These are phyloP conservation scores for Regulus satrapa DNA, from an alignment of 2,113 vertebrate species.

Conservation along the genomic window DNA sequence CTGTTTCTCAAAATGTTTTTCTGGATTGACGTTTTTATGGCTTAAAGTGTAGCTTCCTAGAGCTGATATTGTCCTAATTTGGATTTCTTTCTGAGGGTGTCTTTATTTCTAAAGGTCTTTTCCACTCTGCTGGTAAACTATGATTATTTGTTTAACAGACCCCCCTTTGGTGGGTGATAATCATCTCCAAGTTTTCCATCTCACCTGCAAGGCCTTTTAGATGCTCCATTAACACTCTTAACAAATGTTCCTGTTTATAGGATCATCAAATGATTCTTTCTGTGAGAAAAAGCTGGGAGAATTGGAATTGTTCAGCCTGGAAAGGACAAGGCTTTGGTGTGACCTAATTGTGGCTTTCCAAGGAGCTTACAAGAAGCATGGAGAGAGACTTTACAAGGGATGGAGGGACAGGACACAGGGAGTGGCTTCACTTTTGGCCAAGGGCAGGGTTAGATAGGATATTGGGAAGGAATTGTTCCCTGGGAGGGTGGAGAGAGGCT, in stretches of 20 bases:
- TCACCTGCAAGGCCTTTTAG: background rate
- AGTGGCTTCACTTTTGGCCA: background rate
- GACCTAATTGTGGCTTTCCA: background rate
- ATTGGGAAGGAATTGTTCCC: background rate
- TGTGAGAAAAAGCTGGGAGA: background rate
- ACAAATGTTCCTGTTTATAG: background rate
- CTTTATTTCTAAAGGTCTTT: background rate
- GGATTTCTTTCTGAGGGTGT: background rate
- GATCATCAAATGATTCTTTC: background rate
- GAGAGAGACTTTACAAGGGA: background rate
- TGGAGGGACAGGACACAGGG: background rate
- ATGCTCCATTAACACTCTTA: background rate
- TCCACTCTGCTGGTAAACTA: background rate
- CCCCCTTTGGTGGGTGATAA: background rate
- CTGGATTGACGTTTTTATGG: background rate
- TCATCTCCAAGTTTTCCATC: background rate
- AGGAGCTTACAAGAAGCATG: background rate
- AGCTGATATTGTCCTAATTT: background rate
- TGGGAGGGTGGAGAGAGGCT: background rate
- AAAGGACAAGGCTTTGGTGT: background rate
- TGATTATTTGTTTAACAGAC: background rate
- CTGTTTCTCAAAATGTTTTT: background rate
- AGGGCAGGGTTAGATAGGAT: background rate
- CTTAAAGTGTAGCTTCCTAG: background rate
- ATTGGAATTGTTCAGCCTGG: background rate